Base-by-base conservation (phyloP, 2,797 vertebrate genomes). In the Lagodon rhomboides region DNA sequence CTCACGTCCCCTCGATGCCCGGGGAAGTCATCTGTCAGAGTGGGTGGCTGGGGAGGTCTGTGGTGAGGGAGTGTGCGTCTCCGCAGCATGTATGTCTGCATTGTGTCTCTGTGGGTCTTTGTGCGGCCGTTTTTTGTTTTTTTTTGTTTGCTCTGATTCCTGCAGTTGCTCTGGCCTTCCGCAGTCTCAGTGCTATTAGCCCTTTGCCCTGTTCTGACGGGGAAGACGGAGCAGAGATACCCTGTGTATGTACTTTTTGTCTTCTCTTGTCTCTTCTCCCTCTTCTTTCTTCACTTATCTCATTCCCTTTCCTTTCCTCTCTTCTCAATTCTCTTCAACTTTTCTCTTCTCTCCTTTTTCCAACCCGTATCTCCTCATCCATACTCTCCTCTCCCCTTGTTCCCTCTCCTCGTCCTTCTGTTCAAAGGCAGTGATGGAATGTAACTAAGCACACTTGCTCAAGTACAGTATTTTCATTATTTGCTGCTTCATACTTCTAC, bases 141-240 rank as follows among this genome's bases (percentile, higher is more conserved):
- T 34, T 38, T 87, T 80, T 76, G 77, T 90, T 91, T 87, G 89
- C 83, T 87, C 88, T 87, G 80, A 91, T 88, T 93, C 77, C 71
- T 90, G 25, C 53, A 75, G 83, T 87, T 66, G 79, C 89, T 85
- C 68, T 30, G 85, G 80, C 60, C 70, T 74, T 85, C 68, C 44
- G 63, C 60, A 83, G 85, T 89, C 89, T 87, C 90, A 81, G n/a
- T 51, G 68, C 82, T 88, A 90, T 92, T 91, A 90, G 77, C 88
- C 87, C 71, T 92, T 85, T 90, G 80, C 67, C 82, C 86, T 87
- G 46, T 66, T 85, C 79, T 86, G 61, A 79, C 77, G 68, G 50
- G 46, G 12, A 69, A 80, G 79, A 66, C 22, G 25, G 76, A 80
- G 51, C 56, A 59, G 44, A 76, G 80, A 77, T 61, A 75, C 43